A percentile compares a stretch with the other conserved stretches of the same genome.
Evolutionary conservation across 2,888 invertebrate genomes (phyloP).

Genomic region (Tanytarsus gracilentus): DNA sequence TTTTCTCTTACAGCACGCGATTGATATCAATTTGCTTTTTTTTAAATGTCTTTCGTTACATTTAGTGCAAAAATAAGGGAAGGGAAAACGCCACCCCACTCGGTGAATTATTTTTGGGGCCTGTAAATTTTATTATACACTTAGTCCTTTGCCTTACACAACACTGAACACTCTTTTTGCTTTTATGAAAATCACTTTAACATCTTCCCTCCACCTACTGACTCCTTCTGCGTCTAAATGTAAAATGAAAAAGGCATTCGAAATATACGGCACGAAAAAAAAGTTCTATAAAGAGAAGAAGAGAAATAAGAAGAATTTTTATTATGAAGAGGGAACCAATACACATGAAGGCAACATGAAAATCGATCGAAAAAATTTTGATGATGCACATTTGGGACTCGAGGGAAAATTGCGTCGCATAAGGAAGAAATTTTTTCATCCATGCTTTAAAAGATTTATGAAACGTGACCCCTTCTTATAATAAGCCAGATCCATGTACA

Average conservation of each 20-base stretch:
- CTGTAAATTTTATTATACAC: no score
- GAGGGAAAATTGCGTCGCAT: conserved; percentile 23
- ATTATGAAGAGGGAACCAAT: neutral
- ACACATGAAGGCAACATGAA: conserved; percentile 3
- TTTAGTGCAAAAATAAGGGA: no score
- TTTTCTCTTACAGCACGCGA: no score
- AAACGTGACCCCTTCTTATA: conserved; percentile 18
- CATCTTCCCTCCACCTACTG: neutral
- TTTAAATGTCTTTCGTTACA: no score
- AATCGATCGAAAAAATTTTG: conserved; percentile 17
- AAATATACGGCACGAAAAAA: no score
- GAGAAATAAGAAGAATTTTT: neutral
- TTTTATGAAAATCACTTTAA: neutral
- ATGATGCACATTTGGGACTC: conserved; percentile 22
- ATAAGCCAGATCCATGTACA: neutral
- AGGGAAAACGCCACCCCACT: no score
- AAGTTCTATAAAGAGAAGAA: neutral
- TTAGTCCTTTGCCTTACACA: no score
- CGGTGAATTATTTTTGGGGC: no score
- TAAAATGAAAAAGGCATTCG: neutral
- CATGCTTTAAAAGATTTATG: conserved; percentile 4
- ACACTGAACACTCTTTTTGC: no score
- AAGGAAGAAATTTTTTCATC: neutral
- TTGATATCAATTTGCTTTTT: no score
- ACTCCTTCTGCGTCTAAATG: neutral